A percentile compares a stretch with the other conserved stretches of the same genome.
Evolutionary conservation across 2,888 invertebrate genomes (phyloP).

Genomic region (Cephus spinipes): DNA sequence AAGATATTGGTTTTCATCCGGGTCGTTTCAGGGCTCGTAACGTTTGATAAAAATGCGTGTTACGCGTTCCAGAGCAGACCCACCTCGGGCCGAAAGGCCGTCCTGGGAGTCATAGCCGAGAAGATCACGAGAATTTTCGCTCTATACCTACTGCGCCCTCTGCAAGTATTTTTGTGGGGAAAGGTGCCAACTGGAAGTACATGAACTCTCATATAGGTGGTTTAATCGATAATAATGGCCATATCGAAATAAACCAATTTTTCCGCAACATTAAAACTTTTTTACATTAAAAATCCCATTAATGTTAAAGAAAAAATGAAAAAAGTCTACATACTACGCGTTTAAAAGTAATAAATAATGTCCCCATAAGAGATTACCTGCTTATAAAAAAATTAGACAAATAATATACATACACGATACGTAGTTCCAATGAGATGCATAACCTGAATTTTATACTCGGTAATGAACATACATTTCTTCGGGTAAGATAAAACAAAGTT

Average conservation of each 20-base stretch:
- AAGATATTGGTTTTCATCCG: slow-evolving; percentile 67
- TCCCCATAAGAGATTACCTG: not conserved
- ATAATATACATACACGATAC: not conserved
- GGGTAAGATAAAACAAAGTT: not conserved
- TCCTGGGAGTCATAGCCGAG: slow-evolving; percentile 62
- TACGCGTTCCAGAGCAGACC: slow-evolving; percentile 60
- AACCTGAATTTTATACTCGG: not conserved
- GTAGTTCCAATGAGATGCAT: not conserved
- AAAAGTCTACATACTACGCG: not conserved
- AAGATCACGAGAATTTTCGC: slow-evolving; percentile 65
- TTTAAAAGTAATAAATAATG: not conserved
- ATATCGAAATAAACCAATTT: not conserved
- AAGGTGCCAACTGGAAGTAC: slow-evolving; percentile 1
- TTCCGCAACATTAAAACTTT: not conserved
- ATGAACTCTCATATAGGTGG: not conserved
- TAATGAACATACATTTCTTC: not conserved
- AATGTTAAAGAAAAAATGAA: not conserved
- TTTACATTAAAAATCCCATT: not conserved
- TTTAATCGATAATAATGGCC: not conserved
- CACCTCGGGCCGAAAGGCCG: slow-evolving; percentile 57
- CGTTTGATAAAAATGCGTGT: slow-evolving; percentile 68
- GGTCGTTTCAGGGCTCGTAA: slow-evolving; percentile 65
- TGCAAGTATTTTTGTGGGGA: slow-evolving; percentile 21
- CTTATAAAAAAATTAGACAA: not conserved
- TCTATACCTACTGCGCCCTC: slow-evolving; percentile 32